These are phyloP conservation scores for Meandrina meandrites DNA, from an alignment of 92 coral and sea anemone species.

Conservation along the genomic window DNA sequence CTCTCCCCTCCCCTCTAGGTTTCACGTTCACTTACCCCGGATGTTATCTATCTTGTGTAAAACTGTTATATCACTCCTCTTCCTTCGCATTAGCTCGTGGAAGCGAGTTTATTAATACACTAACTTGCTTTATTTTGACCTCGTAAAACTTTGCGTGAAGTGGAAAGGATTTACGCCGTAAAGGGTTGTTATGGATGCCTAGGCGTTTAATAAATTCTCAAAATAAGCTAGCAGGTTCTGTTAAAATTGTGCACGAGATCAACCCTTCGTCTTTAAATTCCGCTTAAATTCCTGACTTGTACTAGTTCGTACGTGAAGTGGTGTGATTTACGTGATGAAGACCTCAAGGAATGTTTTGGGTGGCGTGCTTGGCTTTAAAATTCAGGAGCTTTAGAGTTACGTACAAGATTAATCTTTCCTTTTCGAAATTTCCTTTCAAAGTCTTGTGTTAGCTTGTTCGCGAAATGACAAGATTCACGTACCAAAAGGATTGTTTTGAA, in stretches of 20 bases:
- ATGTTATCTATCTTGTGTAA: no score
- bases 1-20: background rate
- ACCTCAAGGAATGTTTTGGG: background rate
- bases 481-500: background rate
- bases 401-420: background rate
- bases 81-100: background rate
- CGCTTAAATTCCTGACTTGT: no score
- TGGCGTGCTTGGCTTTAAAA: background rate
- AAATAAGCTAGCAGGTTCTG: no score
- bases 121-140: background rate
- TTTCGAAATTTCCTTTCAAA: background rate
- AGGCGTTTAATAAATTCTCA: background rate
- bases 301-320: no score
- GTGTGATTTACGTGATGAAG: background rate
- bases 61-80: background rate
- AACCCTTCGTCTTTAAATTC: no score
- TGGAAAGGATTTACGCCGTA: background rate
- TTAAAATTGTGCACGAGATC: no score
- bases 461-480: background rate
- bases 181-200: background rate
- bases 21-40: no score
- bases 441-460: background rate
- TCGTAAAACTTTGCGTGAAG: background rate
- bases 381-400: background rate
- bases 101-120: background rate